Evolutionary conservation across 2,888 invertebrate species (phyloP).

Genomic region (Athalia rosae): DNA sequence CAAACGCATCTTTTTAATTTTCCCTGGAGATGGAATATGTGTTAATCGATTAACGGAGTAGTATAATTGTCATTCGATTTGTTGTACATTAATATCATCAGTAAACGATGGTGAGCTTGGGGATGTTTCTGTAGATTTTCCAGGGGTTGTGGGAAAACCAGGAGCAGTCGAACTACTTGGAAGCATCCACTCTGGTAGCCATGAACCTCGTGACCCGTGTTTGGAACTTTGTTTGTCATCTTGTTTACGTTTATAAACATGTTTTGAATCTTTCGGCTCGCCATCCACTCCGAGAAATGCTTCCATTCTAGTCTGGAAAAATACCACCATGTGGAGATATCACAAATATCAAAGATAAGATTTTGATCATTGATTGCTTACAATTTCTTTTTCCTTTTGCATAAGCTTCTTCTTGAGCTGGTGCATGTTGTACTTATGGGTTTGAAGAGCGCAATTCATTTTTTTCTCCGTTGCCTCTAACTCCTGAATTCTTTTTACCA

Average conservation of each 20-base stretch:
- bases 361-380: conserved; percentile 19
- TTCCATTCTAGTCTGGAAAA: conserved; percentile 41
- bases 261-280: conserved; percentile 6
- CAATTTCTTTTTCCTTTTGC: conserved; percentile 47
- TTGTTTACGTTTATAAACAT: conserved; percentile 11
- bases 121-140: not conserved
- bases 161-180: conserved; percentile 29
- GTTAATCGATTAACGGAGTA: not conserved
- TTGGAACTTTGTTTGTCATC: conserved; percentile 11
- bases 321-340: not conserved
- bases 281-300: conserved; percentile 26
- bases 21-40: conserved; percentile 17
- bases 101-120: not conserved
- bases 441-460: conserved; percentile 48
- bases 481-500: conserved; percentile 48
- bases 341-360: not conserved
- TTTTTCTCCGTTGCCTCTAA: conserved; percentile 45
- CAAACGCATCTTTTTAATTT: conserved; percentile 41
- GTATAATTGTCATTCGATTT: not conserved
- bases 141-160: not conserved
- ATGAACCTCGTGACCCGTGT: conserved; percentile 7
- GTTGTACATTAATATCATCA: conserved; percentile 27
- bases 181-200: conserved; percentile 37
- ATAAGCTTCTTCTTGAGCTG: conserved; percentile 50
- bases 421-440: conserved; percentile 47